These are phyloP conservation scores for Nettapus auritus DNA, from an alignment of 2,113 vertebrate genomes.

Conservation along the genomic window DNA sequence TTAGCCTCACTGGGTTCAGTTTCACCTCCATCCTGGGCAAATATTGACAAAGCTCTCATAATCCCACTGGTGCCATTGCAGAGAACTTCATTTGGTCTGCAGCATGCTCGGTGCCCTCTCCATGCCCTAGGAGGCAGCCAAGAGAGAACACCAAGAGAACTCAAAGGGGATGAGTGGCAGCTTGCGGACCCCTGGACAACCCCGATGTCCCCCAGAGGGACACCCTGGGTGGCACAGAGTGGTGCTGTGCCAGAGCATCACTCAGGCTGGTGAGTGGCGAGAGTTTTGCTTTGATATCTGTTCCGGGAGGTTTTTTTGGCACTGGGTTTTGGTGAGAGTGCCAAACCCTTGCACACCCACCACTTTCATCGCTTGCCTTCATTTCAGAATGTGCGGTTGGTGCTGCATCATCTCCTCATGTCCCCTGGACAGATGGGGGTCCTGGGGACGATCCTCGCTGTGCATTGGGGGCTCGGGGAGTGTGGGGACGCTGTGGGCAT, in stretches of 20 bases:
- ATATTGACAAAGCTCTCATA: background rate
- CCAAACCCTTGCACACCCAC: background rate
- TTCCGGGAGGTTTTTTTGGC: background rate
- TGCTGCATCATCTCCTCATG: background rate
- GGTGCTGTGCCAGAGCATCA: fast-evolving
- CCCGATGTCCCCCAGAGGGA: background rate
- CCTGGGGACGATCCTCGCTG: background rate
- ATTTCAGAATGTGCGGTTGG: background rate
- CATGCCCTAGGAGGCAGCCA: background rate
- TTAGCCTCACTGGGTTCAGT: background rate
- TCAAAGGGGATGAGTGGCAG: fast-evolving
- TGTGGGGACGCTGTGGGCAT: fast-evolving
- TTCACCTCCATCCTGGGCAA: conserved; percentile 14
- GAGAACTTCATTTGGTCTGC: background rate
- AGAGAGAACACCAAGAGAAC: background rate
- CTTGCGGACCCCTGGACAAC: background rate
- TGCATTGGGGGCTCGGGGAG: background rate
- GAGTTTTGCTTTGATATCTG: background rate
- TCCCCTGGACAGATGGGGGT: fast-evolving
- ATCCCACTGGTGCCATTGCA: fast-evolving
- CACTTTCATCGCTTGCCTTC: background rate
- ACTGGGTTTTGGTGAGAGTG: fast-evolving
- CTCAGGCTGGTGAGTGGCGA: fast-evolving
- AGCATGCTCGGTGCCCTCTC: fast-evolving
- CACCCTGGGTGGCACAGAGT: background rate